Evolutionary conservation across 2,797 vertebrate genomes (phyloP).

Genomic region (Galagoides demidoff): DNA sequence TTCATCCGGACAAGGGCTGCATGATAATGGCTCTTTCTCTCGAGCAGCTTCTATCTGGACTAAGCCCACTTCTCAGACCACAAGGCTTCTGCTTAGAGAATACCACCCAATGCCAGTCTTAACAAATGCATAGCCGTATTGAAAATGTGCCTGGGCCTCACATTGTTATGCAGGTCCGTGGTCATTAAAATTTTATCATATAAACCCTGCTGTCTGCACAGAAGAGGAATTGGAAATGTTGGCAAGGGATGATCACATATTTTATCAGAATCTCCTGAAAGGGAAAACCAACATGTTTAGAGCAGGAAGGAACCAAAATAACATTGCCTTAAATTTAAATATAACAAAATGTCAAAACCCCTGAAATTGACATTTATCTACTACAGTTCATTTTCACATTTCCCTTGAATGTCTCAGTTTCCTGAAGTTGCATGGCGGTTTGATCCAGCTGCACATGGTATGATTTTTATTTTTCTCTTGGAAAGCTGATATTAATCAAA

Average conservation of each 20-base stretch:
- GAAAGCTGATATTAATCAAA: constrained; percentile 86
- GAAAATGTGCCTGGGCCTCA: constrained; percentile 84
- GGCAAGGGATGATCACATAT: constrained; percentile 84
- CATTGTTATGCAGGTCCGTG: constrained; percentile 85
- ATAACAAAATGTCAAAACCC: constrained; percentile 80
- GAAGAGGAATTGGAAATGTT: constrained; percentile 85
- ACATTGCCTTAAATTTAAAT: constrained; percentile 86
- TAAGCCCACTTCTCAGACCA: constrained; percentile 79
- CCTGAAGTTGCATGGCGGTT: constrained; percentile 82
- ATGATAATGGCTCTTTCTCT: constrained; percentile 83
- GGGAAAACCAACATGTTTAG: constrained; percentile 81
- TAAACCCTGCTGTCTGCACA: constrained; percentile 84
- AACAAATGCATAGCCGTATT: constrained; percentile 78
- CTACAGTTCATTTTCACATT: constrained; percentile 84
- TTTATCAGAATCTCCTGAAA: constrained; percentile 87
- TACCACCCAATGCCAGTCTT: constrained; percentile 80
- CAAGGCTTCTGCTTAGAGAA: constrained; percentile 76
- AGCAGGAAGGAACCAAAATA: constrained; percentile 83
- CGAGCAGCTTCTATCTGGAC: constrained; percentile 76
- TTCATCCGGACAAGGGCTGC: constrained; percentile 76
- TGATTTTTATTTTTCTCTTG: constrained; percentile 83
- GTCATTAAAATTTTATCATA: constrained; percentile 89
- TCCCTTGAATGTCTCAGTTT: constrained; percentile 82
- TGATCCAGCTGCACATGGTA: constrained; percentile 82
- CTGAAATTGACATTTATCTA: constrained; percentile 85